Evolutionary conservation across 2,888 invertebrate species (phyloP).

Genomic region (Euphydryas editha): DNA sequence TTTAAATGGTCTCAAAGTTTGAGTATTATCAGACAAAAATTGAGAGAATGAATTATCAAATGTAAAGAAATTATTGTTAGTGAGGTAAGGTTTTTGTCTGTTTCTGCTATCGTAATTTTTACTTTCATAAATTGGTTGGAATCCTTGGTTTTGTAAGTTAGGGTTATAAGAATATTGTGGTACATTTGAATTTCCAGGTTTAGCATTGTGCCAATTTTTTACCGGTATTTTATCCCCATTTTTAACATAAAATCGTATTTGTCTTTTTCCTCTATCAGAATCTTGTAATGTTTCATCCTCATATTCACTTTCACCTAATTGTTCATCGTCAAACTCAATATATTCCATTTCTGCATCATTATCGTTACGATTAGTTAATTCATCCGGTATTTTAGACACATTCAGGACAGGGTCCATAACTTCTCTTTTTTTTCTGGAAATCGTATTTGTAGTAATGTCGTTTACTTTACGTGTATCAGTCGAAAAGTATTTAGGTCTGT

Average conservation of each 20-base stretch:
- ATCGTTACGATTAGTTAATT: slow-evolving; percentile 61
- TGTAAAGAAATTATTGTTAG: slow-evolving; percentile 58
- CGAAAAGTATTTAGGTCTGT: slow-evolving; percentile 72
- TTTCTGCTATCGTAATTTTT: slow-evolving; percentile 56
- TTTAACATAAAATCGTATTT: slow-evolving; percentile 72
- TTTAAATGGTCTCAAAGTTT: slow-evolving; percentile 65
- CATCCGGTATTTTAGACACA: slow-evolving; percentile 43
- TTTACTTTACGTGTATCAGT: slow-evolving; percentile 63
- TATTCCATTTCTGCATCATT: slow-evolving; percentile 68
- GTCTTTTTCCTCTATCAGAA: slow-evolving; percentile 76
- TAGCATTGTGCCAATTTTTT: slow-evolving; percentile 65
- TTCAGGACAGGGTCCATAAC: slow-evolving; percentile 48
- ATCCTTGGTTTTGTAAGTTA: slow-evolving; percentile 58
- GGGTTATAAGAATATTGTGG: slow-evolving; percentile 60
- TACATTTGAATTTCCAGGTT: slow-evolving; percentile 63
- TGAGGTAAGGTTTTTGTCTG: slow-evolving; percentile 55
- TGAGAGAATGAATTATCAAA: slow-evolving; percentile 60
- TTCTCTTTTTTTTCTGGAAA: slow-evolving; percentile 66
- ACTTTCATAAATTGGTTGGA: slow-evolving; percentile 55
- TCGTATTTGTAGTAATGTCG: slow-evolving; percentile 56
- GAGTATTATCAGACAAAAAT: slow-evolving; percentile 57
- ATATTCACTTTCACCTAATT: slow-evolving; percentile 44
- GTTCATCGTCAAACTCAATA: slow-evolving; percentile 54
- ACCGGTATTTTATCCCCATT: slow-evolving; percentile 61
- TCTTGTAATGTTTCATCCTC: slow-evolving; percentile 54